Evolutionary conservation across 30 jellyfish, hydroid and myxozoan species (phyloP), one percentile per base, ranked within the genome.

Genomic region (Aurelia sp.): DNA sequence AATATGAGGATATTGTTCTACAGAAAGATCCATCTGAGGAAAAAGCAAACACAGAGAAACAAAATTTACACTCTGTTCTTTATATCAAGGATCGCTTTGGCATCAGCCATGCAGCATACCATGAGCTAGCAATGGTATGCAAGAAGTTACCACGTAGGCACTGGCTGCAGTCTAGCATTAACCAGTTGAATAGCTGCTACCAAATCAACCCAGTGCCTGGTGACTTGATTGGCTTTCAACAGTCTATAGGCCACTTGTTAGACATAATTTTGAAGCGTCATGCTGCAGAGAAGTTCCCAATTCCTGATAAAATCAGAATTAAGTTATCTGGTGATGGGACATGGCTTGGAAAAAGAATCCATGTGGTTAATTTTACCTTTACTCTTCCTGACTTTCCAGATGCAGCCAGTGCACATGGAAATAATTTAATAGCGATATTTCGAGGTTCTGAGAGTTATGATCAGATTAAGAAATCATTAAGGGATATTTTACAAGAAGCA

Each of bases 301-400:
- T 41, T 7, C 19, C 67, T 24, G 63, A 35, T n/a, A 11, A 15
- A 38, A 16, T 35, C 19, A 19, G 67, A 71, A 48, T 38, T 17
- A 71, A 13, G 27, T 68, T 68, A 31, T 71, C 82, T 33, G 82
- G 82, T 0, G 82, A 71, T 71, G 82, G 82, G n/a, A 67, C 78
- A 8, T 67, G 78, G 78, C 55, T 67, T 15, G 78, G 78, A 24
- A 8, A 33, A 52, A 67, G n/a, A 24, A 18, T 67, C 6, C 78
- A 67, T 67, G 78, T 67, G 44, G 44, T 67, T 6, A 67, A 21
- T 19, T 4, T 67, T 67, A 67, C 78, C 1, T 67, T 67, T 33
- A 67, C 60, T 8, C 57, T 67, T 9, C 78, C 78, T 0, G 78
- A 67, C 20, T 67, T 67, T 67, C 78, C 52, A 67, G 16, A 27